Evolutionary conservation across 2,113 vertebrate species (phyloP), one percentile per base, ranked within the genome.

Genomic region (Lucifuga dentata): DNA sequence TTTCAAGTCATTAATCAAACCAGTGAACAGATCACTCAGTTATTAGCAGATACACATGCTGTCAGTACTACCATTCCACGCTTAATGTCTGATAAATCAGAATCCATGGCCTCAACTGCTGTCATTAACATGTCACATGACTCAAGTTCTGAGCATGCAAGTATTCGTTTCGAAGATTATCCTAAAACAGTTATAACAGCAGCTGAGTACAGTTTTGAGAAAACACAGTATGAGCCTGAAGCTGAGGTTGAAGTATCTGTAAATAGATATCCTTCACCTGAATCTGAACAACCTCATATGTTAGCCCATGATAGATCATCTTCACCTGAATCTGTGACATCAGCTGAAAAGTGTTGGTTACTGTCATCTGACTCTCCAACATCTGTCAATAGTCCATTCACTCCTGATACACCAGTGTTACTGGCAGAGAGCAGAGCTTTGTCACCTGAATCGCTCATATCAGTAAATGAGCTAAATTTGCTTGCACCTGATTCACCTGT

Each of bases 111-210:
- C 20, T 35, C 53, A 33, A 8, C 33, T 20, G 23, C 40, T 49
- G 48, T 67, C 8, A 21, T 32, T 77, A 68, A 86, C 75, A 21
- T 82, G 69, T 83, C 82, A 83, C 65, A 76, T 84, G 86, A 87
- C 71, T 81, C 78, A 80, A 38, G 13, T 40, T 36, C 38, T 53
- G 68, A 66, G 21, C 48, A 57, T 2, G 44, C 45, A 48, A 49
- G 19, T 65, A 12, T 23, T 35, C 3, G 24, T 57, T 52, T 23
- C 41, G 68, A 49, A 41, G 35, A 40, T 49, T 16, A 74, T 44
- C 5, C 32, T 17, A 48, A 45, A 32, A 24, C 59, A 68, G 19
- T 21, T 52, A 36, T 46, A 21, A 12, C 11, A 35, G 46, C 23
- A 23, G 39, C n/a, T 11, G 71, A 65, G 29, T 19, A 55, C n/a